Evolutionary conservation across 1,140 invertebrate species (phyloP).

Genomic region (Anastrepha obliqua): DNA sequence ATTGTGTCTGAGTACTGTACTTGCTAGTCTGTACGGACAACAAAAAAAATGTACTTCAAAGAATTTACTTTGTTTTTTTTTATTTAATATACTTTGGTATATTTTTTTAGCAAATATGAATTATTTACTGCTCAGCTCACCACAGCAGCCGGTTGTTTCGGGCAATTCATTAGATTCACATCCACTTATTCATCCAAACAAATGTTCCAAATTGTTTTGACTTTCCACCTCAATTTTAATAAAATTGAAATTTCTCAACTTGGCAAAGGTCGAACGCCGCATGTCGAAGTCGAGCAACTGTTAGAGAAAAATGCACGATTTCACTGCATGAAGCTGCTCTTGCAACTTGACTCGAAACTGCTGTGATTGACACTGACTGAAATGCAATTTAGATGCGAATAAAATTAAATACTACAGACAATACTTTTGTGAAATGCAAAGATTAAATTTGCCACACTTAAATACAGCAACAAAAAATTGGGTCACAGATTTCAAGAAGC

Average conservation of each 20-base stretch:
- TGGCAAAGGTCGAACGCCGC: background rate
- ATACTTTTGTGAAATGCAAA: background rate
- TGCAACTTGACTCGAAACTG: conserved; percentile 21
- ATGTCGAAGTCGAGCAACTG: background rate
- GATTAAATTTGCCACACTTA: background rate
- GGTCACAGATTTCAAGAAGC: background rate
- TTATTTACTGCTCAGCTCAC: too few relatives aligned
- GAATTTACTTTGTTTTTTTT: too few relatives aligned
- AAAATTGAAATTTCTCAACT: background rate
- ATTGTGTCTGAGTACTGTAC: too few relatives aligned
- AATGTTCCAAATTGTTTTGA: too few relatives aligned
- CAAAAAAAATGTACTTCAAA: too few relatives aligned
- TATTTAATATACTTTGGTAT: too few relatives aligned
- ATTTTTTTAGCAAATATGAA: too few relatives aligned
- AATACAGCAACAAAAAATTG: background rate
- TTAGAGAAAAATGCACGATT: background rate
- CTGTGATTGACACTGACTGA: background rate
- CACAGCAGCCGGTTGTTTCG: too few relatives aligned
- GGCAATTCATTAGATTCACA: too few relatives aligned
- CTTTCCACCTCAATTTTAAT: background rate
- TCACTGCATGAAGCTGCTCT: background rate
- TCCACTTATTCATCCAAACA: too few relatives aligned
- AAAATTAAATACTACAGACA: background rate
- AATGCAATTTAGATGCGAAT: background rate
- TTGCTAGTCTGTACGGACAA: too few relatives aligned